A percentile compares a stretch with the other conserved stretches of the same genome.
Conservation (phyloP, 2,888 invertebrate genomes). For the Ophonus ardosiacus region DNA sequence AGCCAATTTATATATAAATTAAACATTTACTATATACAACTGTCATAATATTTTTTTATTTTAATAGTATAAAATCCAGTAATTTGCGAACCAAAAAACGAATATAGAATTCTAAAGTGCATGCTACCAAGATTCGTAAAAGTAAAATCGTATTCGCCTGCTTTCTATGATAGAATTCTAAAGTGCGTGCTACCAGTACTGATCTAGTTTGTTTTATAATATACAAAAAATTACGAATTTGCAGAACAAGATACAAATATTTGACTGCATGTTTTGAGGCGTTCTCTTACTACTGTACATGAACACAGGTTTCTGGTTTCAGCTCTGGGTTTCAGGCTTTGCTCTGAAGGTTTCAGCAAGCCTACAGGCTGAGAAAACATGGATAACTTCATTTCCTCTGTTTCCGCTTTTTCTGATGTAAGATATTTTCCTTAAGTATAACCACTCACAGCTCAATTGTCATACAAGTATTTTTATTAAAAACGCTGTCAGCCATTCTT, state of each 20-base stretch:
- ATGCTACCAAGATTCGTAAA: no score
- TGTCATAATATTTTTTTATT: no score
- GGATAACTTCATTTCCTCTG: constrained; percentile 49
- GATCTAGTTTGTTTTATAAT: no score
- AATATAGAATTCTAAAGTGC: no score
- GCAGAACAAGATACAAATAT: not conserved
- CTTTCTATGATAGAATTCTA: no score
- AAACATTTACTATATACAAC: no score
- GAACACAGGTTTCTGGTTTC: not conserved
- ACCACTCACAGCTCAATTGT: not conserved
- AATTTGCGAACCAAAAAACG: no score
- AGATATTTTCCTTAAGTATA: constrained; percentile 17
- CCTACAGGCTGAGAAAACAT: constrained; percentile 22
- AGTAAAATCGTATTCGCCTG: no score
- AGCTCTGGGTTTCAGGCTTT: not conserved
- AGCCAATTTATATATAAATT: no score
- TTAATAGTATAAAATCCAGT: no score
- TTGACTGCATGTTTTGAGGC: not conserved
- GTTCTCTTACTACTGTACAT: not conserved
- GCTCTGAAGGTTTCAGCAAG: no score
- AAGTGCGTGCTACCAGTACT: no score
- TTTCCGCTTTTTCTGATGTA: constrained; percentile 34
- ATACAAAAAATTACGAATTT: not conserved
- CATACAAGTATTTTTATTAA: constrained; percentile 31
- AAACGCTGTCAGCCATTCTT: not conserved